phyloP scores from a whole-genome alignment of 2,797 vertebrate genomes.

The Dromococcyx pavoninus region DNA sequence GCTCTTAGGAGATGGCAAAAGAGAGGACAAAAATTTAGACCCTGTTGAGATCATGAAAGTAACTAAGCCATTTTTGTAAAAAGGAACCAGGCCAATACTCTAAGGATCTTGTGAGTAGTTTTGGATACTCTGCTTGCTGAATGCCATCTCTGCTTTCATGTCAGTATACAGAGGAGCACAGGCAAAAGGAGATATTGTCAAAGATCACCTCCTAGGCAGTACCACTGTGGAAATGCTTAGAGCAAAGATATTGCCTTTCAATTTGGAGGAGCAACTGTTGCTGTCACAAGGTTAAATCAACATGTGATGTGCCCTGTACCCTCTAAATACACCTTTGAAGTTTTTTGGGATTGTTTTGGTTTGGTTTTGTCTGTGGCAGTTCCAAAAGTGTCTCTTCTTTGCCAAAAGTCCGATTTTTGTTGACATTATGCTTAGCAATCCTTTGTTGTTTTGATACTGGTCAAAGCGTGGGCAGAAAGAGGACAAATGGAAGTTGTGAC shows the following conservation, averaged over 20 bases:
- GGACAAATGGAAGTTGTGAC: not conserved
- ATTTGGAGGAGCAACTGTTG: not conserved
- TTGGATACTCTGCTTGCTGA: not conserved
- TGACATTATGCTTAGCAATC: not conserved
- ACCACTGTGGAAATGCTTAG: not conserved
- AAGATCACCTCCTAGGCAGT: not conserved
- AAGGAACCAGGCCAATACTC: not conserved
- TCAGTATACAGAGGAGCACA: fast-evolving
- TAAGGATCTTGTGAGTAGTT: not conserved
- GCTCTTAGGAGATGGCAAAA: not conserved
- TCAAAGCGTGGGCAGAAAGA: not conserved
- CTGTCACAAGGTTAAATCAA: not conserved
- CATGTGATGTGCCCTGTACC: not conserved
- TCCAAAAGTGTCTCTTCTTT: not conserved
- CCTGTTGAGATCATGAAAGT: not conserved
- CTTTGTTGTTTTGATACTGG: not conserved
- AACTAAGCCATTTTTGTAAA: not conserved
- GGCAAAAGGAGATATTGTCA: not conserved
- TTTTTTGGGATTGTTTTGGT: not conserved
- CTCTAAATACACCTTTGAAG: not conserved
- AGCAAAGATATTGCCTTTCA: not conserved
- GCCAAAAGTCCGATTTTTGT: not conserved
- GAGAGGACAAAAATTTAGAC: not conserved
- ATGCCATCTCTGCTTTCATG: not conserved
- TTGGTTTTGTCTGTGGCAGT: not conserved